A percentile compares a stretch with the other conserved stretches of the same genome.
Conservation (phyloP, 1,140 invertebrate genomes). For the Diachasmimorpha longicaudata region DNA sequence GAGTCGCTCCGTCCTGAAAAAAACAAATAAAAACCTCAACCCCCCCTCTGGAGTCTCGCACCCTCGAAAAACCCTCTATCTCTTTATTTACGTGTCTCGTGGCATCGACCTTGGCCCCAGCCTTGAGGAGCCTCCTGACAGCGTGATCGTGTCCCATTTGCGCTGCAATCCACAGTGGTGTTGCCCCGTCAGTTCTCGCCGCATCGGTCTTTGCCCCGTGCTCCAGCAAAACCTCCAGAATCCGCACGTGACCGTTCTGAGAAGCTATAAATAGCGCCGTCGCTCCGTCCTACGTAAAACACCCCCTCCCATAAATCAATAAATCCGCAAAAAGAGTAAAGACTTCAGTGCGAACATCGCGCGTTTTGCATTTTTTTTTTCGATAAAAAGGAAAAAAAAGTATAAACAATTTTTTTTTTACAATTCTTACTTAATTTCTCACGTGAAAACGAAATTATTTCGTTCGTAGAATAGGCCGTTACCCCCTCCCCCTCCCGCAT, state of each 20-base stretch:
- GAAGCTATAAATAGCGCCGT: constrained; percentile 89
- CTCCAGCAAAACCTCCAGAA: constrained; percentile 72
- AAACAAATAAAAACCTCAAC: constrained; percentile 27
- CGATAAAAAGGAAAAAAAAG: neutral
- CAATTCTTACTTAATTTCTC: no score
- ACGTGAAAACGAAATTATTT: no score
- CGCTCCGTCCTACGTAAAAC: constrained; percentile 74
- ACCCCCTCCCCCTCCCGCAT: no score
- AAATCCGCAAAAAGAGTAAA: neutral
- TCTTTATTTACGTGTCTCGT: constrained; percentile 73
- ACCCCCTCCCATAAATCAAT: neutral
- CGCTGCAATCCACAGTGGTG: constrained; percentile 90
- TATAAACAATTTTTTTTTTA: neutral
- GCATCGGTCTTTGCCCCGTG: constrained; percentile 75
- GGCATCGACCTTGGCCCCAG: constrained; percentile 80
- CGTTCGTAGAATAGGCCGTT: no score
- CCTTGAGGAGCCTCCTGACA: constrained; percentile 76
- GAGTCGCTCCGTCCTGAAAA: constrained; percentile 85
- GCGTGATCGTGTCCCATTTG: constrained; percentile 91
- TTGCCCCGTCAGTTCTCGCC: constrained; percentile 80
- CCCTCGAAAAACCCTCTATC: neutral
- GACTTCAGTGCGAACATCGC: no score
- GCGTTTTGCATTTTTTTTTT: no score
- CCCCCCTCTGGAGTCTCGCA: neutral
- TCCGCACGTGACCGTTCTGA: constrained; percentile 85